Percentiles rank a stretch among this genome's conserved stretches.
phyloP scores from a whole-genome alignment of 2,797 vertebrate genomes.

The Nyctalus aviator region DNA sequence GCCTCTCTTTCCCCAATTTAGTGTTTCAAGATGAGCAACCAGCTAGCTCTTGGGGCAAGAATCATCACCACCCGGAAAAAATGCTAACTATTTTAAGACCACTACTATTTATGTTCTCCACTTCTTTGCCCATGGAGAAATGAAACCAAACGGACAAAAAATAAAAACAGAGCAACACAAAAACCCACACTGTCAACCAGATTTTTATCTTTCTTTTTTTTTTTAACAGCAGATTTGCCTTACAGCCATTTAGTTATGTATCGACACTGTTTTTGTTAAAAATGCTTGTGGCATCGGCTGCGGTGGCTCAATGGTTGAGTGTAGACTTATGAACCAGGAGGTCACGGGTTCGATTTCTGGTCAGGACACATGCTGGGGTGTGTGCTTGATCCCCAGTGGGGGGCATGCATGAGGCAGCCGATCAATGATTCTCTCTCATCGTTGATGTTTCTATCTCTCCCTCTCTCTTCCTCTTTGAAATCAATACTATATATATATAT shows the following conservation, averaged over 20 bases:
- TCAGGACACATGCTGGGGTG: not conserved
- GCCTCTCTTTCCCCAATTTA: not conserved
- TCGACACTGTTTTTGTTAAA: not conserved
- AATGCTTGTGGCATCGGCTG: too few relatives aligned
- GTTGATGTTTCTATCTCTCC: not conserved
- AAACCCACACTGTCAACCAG: not conserved
- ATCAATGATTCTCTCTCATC: not conserved
- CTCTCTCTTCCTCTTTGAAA: not conserved
- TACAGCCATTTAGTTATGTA: not conserved
- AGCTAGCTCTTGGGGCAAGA: not conserved
- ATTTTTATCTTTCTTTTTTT: not conserved
- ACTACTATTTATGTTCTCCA: not conserved
- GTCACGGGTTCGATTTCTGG: not conserved
- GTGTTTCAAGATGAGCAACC: not conserved
- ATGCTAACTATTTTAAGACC: not conserved
- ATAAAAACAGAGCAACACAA: not conserved
- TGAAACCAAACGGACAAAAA: not conserved
- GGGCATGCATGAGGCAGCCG: not conserved
- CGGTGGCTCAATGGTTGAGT: not conserved
- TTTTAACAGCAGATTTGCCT: not conserved
- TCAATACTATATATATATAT: not conserved
- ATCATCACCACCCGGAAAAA: not conserved
- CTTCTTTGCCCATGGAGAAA: not conserved
- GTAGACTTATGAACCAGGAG: not conserved
- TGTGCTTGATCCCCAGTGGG: not conserved